Evolutionary conservation across 2,113 vertebrate genomes (phyloP), one percentile per base, ranked within the genome.

Genomic region (Axis porcinus): DNA sequence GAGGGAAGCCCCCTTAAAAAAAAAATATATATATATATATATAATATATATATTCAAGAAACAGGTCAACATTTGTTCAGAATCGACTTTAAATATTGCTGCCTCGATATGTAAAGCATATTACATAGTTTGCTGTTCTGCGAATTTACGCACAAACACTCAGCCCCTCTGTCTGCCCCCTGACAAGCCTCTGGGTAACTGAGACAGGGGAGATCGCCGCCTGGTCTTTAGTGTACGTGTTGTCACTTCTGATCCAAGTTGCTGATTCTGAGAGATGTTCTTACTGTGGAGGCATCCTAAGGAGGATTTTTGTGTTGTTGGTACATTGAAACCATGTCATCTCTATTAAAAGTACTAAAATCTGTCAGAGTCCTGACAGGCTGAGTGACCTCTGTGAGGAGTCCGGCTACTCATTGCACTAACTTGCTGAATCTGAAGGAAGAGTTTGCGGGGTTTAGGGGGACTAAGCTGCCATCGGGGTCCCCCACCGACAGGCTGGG

Each of bases 321-420:
- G 19, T n/a, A 17, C 17, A 17, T 25, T 47, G 43, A 86, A 57
- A 58, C 43, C 60, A 27, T 15, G 30, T 60, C 12, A 1, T 47
- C 17, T 94, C 79, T 36, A 28, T 86, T 50, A 21, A 84, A 88
- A 58, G 52, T 17, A 7, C 33, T 17, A 23, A 60, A 27, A 67
- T 79, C 33, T 43, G n/a, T 30, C 54, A 50, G 43, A 60, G 25
- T 13, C 40, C 25, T 30, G 36, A 12, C 47, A 50, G 76, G 36
- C 62, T 15, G 54, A 30, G 50, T 30, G 28, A 9, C 30, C 79
- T 52, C 79, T 2, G 30, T 7, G 79, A 33, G 16, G 30, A n/a
- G 47, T 4, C 17, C 0, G 3, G 16, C 78, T 52, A 4, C 30
- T n/a, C 11, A 2, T 1, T 28, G 47, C 11, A 21, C 19, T 28